Evolutionary conservation across 2,888 invertebrate genomes (phyloP).

Genomic region (Marronus borbonicus): DNA sequence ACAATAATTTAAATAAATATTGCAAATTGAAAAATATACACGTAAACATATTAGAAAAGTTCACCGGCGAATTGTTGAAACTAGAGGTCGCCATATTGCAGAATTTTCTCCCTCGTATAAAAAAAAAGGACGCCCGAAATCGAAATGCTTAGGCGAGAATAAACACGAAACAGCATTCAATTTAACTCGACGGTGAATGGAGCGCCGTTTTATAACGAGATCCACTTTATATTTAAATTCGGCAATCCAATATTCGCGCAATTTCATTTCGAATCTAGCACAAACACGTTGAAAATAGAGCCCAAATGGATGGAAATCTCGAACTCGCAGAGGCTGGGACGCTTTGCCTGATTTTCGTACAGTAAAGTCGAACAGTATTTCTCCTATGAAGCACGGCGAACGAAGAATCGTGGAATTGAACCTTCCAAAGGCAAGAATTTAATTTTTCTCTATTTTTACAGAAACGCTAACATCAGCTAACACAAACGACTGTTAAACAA

Average conservation of each 20-base stretch:
- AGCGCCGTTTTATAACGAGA: constrained; percentile 62
- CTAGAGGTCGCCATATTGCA: too few relatives aligned
- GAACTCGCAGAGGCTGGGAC: background rate
- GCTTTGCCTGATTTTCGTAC: constrained; percentile 3
- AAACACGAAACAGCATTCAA: constrained; percentile 49
- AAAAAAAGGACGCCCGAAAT: background rate
- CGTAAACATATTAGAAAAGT: too few relatives aligned
- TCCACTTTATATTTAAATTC: constrained; percentile 71
- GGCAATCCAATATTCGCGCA: constrained; percentile 70
- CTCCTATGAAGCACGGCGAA: background rate
- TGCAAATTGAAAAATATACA: too few relatives aligned
- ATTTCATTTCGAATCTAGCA: constrained; percentile 66
- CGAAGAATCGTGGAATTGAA: too few relatives aligned
- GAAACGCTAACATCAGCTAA: too few relatives aligned
- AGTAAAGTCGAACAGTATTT: background rate
- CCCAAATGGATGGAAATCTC: constrained; percentile 47
- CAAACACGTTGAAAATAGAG: constrained; percentile 58
- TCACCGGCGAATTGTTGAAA: too few relatives aligned
- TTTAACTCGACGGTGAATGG: constrained; percentile 47
- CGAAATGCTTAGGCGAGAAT: constrained; percentile 26
- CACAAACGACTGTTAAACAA: too few relatives aligned
- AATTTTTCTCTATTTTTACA: too few relatives aligned
- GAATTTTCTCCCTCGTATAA: too few relatives aligned
- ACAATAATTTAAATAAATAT: too few relatives aligned
- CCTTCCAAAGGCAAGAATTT: too few relatives aligned